These are phyloP conservation scores for Lycaena phlaeas DNA, from an alignment of 2,888 invertebrate species.

Conservation along the genomic window DNA sequence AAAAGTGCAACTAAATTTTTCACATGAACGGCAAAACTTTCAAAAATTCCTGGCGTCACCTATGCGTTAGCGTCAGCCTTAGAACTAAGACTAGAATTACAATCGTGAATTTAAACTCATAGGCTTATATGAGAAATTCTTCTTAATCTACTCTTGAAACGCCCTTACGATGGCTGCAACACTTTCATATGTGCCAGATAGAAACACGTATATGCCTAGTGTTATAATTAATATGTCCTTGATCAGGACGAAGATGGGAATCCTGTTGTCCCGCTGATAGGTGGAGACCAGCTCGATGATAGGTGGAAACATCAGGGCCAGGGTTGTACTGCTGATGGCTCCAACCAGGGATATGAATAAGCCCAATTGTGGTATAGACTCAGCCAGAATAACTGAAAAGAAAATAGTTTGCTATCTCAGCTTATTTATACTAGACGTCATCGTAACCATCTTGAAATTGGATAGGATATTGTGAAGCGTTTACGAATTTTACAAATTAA, in stretches of 20 bases:
- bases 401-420: too few species aligned
- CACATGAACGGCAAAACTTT: too few species aligned
- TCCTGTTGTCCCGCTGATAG: constrained; percentile 72
- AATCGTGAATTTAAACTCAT: too few species aligned
- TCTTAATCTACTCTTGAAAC: constrained; percentile 10
- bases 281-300: constrained; percentile 84
- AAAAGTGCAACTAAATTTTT: too few species aligned
- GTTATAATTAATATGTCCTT: constrained; percentile 79
- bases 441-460: too few species aligned
- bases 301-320: constrained; percentile 92
- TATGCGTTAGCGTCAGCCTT: too few species aligned
- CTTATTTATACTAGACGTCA: too few species aligned
- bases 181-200: constrained; percentile 84
- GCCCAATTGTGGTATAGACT: constrained; percentile 87
- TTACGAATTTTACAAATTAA: too few species aligned
- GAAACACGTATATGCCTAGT: constrained; percentile 79
- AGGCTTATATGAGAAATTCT: too few species aligned
- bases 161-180: constrained; percentile 70
- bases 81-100: too few species aligned
- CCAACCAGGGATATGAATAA: constrained; percentile 94
- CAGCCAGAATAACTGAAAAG: constrained; percentile 85
- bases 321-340: constrained; percentile 88
- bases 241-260: constrained; percentile 47
- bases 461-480: too few species aligned
- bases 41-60: too few species aligned